Conservation (phyloP, 2,797 vertebrate species). For the Cichlasoma orientale region DNA sequence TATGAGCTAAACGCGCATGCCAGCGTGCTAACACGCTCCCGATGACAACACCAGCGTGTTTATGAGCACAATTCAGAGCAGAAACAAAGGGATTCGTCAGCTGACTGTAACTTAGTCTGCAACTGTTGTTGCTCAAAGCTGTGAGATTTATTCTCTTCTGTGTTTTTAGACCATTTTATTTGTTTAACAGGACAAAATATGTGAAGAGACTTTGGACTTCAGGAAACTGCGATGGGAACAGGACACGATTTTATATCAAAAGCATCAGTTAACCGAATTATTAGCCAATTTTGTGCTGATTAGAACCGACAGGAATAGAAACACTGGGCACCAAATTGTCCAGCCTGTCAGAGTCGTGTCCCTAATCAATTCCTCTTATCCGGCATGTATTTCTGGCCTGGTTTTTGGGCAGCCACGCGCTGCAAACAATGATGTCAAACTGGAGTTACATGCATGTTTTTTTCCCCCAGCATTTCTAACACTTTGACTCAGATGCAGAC, state of each 20-base stretch:
- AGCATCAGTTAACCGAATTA: not conserved
- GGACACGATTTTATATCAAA: not conserved
- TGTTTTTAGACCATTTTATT: not conserved
- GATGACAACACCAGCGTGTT: not conserved
- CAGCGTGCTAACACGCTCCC: not conserved
- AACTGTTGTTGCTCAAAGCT: not conserved
- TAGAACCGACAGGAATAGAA: not conserved
- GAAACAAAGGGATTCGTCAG: fast-evolving
- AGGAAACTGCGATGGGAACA: no score
- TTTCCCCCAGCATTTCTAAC: not conserved
- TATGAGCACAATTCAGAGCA: not conserved
- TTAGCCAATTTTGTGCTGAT: not conserved
- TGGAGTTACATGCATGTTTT: fast-evolving
- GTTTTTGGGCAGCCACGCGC: not conserved
- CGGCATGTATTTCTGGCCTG: not conserved
- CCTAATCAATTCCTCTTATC: not conserved
- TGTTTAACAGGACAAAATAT: not conserved
- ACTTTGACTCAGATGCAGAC: not conserved
- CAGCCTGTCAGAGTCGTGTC: not conserved
- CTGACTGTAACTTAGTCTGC: not conserved
- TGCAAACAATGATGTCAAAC: not conserved
- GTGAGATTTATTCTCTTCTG: not conserved
- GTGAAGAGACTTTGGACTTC: not conserved
- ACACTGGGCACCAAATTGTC: not conserved
- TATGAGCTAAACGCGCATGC: not conserved